Evolutionary conservation across 2,888 invertebrate genomes (phyloP), one percentile per base, ranked within the genome.

Genomic region (Andrena camellia): DNA sequence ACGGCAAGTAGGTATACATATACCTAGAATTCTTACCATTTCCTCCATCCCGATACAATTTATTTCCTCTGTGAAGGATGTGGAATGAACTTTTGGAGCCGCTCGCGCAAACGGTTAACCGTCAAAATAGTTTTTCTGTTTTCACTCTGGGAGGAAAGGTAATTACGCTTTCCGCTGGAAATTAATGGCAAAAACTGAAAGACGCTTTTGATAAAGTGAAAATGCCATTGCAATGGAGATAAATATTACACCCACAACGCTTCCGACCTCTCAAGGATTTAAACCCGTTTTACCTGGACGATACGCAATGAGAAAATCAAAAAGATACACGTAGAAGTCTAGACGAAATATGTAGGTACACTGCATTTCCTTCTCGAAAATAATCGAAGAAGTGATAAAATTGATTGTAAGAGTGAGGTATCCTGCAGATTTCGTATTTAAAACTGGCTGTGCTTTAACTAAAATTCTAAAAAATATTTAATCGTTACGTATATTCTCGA

Each of bases 131-230:
- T 77, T 70, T 73, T 70, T 63, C 42, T 52, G 59, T 83, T 76
- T 74, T 73, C 10, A 54, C n/a, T 42, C 31, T 57, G 6, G 42
- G 54, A 31, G 35, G 66, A 23, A 68, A 84, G 84, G 77, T 86
- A 85, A 86, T 84, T 86, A 69, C 77, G 35, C 59, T 71, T 69
- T 72, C 33, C 54, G 69, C 57, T 71, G 31, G 31, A 52, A 80
- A 78, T 85, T 86, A 85, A 84, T 82, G 82, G 71, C 67, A 10
- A 54, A 60, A 74, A 66, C 72, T 69, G 71, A 64, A 79, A 75
- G 70, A 42, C 70, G 60, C 73, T 84, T 81, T 77, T 70, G 57
- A 62, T 48, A 60, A 70, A 77, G 84, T 78, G 81, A 85, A 60
- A 50, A 82, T 50, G 71, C 71, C 52, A 69, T 20, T 62, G 57